A percentile compares a stretch with the other conserved stretches of the same genome.
These are phyloP conservation scores for Drosophila micromelanica DNA, from an alignment of 1,140 invertebrate genomes.

Conservation along the genomic window DNA sequence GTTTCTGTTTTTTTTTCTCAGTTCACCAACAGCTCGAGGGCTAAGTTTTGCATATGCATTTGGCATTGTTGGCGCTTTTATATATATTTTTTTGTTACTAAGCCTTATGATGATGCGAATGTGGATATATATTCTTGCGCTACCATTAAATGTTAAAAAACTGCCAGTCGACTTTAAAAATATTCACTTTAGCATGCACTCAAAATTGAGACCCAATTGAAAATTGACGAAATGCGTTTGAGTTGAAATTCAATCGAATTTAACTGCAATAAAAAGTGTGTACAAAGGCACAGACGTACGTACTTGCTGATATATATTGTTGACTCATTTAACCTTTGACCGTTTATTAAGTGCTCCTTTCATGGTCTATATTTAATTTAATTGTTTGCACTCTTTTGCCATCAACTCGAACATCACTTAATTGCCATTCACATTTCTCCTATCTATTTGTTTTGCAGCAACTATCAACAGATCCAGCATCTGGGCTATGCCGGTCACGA, in stretches of 20 bases:
- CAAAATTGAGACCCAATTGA: not conserved
- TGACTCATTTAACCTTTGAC: conserved; percentile 23
- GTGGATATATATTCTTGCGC: not conserved
- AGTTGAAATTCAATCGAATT: not conserved
- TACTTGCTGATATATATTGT: conserved; percentile 1
- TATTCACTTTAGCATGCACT: not conserved
- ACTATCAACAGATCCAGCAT: conserved; percentile 96
- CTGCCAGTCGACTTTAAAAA: not conserved
- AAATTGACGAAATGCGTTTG: not conserved
- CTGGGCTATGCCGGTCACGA: conserved; percentile 95
- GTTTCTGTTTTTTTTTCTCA: conserved; percentile 7
- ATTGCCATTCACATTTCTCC: conserved; percentile 32
- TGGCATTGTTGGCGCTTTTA: conserved; percentile 18
- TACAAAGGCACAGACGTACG: not conserved
- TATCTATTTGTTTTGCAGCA: conserved; percentile 86
- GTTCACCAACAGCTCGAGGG: conserved; percentile 9
- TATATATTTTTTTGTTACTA: conserved; percentile 1
- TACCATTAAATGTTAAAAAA: not conserved
- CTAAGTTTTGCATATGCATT: conserved; percentile 8
- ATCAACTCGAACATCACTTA: conserved; percentile 24
- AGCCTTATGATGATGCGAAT: not conserved
- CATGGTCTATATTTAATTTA: conserved; percentile 42
- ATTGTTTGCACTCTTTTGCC: conserved; percentile 42
- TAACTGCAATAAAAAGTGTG: not conserved
- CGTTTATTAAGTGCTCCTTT: conserved; percentile 23